Evolutionary conservation across 2,113 vertebrate species (phyloP), one percentile per base, ranked within the genome.

Genomic region (Panurus biarmicus): DNA sequence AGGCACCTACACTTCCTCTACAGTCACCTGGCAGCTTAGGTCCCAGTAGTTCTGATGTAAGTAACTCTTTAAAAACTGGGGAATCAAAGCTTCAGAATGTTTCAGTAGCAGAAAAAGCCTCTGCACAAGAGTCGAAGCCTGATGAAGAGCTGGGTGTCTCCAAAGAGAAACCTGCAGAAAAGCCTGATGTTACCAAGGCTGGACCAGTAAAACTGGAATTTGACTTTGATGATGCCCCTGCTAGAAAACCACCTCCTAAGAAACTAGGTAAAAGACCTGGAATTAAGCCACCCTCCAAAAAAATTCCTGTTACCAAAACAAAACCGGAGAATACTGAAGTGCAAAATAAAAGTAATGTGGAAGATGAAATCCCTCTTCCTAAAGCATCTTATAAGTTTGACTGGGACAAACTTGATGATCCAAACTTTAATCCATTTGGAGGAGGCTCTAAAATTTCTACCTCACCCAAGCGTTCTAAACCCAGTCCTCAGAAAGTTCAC

Each of bases 171-270:
- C 5, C 25, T 35, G 69, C 64, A 67, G 96, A 94, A 33, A 75
- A 61, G 11, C 84, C 82, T 22, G 47, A 14, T 42, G 58, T 81
- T 14, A 29, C 51, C 35, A 97, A 96, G 44, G 54, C 85, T 9
- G 95, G 85, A 61, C 96, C 97, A 6, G 18, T 98, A 54, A 97
- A 97, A 88, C 96, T 99, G 7, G 99, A 99, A 91, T 98, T 98
- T 90, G 98, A 98, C 87, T 98, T 98, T 11, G 98, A 98, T 5
- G 87, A 65, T 8, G 69, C 97, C n/a, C 71, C 97, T 62, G 91
- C 94, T 87, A 67, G 36, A 87, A 98, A 98, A 28, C 97, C 95
- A 10, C 98, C 97, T 44, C 97, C 96, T 7, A 98, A 96, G 95
- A 98, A 92, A 60, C 95, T 98, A 33, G 98, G 98, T 38, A 97